Conservation (phyloP, 2,797 vertebrate species). For the Hephaestus fuliginosus region DNA sequence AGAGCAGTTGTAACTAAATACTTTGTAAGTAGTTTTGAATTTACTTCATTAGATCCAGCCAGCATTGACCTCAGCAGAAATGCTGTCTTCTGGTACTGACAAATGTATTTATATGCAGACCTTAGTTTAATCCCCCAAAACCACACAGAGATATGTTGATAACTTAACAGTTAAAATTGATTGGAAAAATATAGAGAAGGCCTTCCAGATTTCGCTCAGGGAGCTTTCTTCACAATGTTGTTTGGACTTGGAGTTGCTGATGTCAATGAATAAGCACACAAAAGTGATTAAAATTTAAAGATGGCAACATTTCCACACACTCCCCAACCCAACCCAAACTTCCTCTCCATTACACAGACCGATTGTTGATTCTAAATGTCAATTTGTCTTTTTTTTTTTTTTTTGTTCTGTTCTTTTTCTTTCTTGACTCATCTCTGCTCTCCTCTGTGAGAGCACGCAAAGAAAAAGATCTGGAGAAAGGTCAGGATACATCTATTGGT, state of each 20-base stretch:
- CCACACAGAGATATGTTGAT: conserved; percentile 2
- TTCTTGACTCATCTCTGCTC: conserved; percentile 31
- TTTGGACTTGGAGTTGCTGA: conserved; percentile 28
- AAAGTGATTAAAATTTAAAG: conserved; percentile 45
- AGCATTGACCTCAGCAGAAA: conserved; percentile 14
- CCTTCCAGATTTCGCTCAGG: not conserved
- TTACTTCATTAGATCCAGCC: conserved; percentile 22
- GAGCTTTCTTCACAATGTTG: conserved; percentile 3
- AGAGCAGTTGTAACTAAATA: conserved; percentile 44
- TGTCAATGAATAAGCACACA: conserved; percentile 31
- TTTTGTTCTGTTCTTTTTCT: conserved; percentile 26
- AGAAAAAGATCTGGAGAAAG: conserved; percentile 42
- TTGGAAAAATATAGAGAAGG: conserved; percentile 11
- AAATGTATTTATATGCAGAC: conserved; percentile 1
- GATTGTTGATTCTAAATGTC: conserved; percentile 61
- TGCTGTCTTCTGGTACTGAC: conserved; percentile 9
- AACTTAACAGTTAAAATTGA: conserved; percentile 6
- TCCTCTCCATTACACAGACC: conserved; percentile 42
- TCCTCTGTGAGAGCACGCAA: conserved; percentile 15
- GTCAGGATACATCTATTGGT: conserved; percentile 52
- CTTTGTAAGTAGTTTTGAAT: conserved; percentile 24
- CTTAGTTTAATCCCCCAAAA: conserved; percentile 6
- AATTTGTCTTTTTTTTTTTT: conserved; percentile 44
- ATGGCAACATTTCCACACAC: conserved; percentile 45
- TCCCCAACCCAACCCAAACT: conserved; percentile 31